phyloP scores from a whole-genome alignment of 2,797 vertebrate genomes.

The Diglossa cyanea region DNA sequence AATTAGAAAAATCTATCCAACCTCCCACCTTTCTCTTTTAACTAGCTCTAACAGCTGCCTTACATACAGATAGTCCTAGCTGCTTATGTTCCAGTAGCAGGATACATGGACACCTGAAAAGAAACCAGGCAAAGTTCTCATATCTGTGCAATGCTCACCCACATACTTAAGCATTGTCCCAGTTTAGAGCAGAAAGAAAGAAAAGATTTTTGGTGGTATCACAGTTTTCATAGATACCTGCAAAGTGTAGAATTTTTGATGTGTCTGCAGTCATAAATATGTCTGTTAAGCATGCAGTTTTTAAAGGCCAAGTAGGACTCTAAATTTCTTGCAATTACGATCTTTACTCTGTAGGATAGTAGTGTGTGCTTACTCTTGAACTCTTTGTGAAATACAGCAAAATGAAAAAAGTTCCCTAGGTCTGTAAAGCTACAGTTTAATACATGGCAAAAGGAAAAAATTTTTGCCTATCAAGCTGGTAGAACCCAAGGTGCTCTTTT shows the following conservation, averaged over 20 bases:
- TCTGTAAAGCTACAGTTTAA: background rate
- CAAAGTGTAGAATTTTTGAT: background rate
- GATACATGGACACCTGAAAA: background rate
- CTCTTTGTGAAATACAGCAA: background rate
- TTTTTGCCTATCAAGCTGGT: background rate
- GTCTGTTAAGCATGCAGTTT: conserved; percentile 20
- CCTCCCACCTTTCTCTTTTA: background rate
- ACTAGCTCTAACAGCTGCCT: background rate
- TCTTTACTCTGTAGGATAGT: background rate
- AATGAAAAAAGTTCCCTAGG: background rate
- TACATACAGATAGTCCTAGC: background rate
- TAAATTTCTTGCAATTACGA: background rate
- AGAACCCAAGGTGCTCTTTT: background rate
- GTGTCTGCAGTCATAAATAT: background rate
- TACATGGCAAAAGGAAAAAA: background rate
- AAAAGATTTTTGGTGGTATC: background rate
- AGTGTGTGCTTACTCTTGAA: background rate
- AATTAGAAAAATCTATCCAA: background rate
- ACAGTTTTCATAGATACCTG: background rate
- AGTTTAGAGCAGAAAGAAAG: background rate
- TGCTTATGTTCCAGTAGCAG: background rate
- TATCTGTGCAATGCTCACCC: background rate
- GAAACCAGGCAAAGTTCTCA: background rate
- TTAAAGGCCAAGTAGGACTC: conserved; percentile 14
- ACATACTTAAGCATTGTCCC: background rate